Base-by-base conservation (phyloP, 53 echinoderm and acorn worm species). In the Temnopleurus reevesii region DNA sequence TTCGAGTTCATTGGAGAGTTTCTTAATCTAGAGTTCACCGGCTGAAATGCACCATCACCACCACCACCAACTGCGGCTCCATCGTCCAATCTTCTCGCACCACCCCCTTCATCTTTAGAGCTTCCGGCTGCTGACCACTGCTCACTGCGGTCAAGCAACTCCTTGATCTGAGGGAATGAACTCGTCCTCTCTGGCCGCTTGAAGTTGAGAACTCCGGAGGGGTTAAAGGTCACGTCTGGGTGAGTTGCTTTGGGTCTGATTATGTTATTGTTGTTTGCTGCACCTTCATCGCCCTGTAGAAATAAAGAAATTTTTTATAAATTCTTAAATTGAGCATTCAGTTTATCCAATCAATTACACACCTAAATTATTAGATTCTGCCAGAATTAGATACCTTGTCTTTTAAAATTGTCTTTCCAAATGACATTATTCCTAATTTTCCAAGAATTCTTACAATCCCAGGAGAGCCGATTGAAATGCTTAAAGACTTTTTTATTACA, bases 151-250 rank as follows among this genome's bases (percentile, higher is more conserved):
- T 85, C 60, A 45, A 87, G 46, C 53, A 87, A 31, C 2, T 65
- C 88, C 23, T 34, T 46, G 55, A 87, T 45, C 38, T 87, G 66
- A 0, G 88, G 88, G 26, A 87, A 87, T 10, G 88, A 87, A 21
- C 12, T 2, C 2, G 66, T 87, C 71, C 88, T 87, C 28, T 66
- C 23, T n/a, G 76, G 88, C 1, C 53, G 51, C 12, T 87, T 87
- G 76, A 87, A 87, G 71, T 87, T 87, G 18, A 87, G 76, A n/a
- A 87, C 71, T n/a, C 88, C 88, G 8, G 66, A 66, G 27, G 65
- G 88, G 28, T 53, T 71, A 53, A 66, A 87, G 55, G 53, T 87
- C 8, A 66, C 2, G 12, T 47, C 71, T n/a, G 76, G 27, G 17
- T 53, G 49, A 26, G 46, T 79, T 19, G 77, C 24, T 18, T 49